phyloP scores from a whole-genome alignment of 2,113 vertebrate genomes.

The Ondatra zibethicus region DNA sequence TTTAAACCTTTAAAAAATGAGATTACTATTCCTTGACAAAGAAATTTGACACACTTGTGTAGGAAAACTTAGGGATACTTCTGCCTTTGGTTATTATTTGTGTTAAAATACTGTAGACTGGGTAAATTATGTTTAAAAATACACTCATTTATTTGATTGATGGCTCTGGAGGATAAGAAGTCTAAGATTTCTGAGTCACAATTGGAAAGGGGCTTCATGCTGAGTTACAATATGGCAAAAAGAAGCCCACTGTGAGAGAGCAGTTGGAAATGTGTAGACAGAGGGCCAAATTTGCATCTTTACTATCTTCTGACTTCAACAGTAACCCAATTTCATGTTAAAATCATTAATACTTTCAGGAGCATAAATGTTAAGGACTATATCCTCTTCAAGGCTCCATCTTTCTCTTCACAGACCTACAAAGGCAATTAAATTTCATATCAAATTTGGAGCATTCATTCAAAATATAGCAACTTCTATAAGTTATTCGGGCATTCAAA shows the following conservation, averaged over 20 bases:
- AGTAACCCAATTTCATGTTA: not conserved
- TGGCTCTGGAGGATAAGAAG: not conserved
- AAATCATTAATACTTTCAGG: not conserved
- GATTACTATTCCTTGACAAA: not conserved
- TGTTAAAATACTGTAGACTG: not conserved
- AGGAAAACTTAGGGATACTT: not conserved
- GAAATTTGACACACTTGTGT: not conserved
- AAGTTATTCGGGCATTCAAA: not conserved
- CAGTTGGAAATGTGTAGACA: not conserved
- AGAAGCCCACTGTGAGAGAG: not conserved
- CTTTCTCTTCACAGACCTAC: not conserved
- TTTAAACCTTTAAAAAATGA: constrained; percentile 18
- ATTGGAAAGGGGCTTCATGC: not conserved
- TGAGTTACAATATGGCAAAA: not conserved
- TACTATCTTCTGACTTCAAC: not conserved
- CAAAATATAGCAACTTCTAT: not conserved
- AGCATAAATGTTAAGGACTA: not conserved
- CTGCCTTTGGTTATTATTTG: not conserved
- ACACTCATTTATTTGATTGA: not conserved
- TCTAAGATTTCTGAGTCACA: not conserved
- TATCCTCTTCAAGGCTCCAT: too few relatives aligned
- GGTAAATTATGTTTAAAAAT: not conserved
- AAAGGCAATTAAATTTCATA: not conserved
- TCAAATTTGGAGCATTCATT: not conserved
- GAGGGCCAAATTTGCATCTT: not conserved